Conservation (phyloP, 2,888 invertebrate species). For the Drosophila colorata region DNA sequence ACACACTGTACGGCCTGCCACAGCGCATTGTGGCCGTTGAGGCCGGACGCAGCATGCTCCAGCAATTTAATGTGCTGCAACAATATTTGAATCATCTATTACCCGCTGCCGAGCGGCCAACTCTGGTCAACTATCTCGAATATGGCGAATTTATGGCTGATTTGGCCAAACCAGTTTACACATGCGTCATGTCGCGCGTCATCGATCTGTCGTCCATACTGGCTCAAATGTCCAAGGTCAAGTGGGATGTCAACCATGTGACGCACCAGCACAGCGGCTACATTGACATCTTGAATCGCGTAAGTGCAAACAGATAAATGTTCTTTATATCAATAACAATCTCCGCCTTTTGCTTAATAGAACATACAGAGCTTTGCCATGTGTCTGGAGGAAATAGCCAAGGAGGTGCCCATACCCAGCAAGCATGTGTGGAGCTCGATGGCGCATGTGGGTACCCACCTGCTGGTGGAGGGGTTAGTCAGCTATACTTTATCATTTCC, state of each 20-base stretch:
- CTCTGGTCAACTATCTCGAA: constrained; percentile 89
- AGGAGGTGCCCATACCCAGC: constrained; percentile 90
- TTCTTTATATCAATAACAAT: neutral
- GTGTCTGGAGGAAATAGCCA: constrained; percentile 90
- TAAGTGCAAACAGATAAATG: constrained; percentile 76
- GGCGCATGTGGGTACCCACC: constrained; percentile 93
- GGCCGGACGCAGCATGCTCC: constrained; percentile 95
- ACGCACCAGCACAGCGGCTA: constrained; percentile 97
- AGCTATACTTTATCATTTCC: neutral
- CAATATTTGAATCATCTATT: constrained; percentile 94
- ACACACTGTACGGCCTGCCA: constrained; percentile 92
- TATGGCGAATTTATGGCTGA: constrained; percentile 86
- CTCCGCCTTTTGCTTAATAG: constrained; percentile 53
- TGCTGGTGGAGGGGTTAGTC: constrained; percentile 94
- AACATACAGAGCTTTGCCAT: constrained; percentile 90
- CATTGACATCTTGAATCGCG: constrained; percentile 90
- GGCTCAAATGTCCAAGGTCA: constrained; percentile 95
- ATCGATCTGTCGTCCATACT: constrained; percentile 92
- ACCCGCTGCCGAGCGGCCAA: constrained; percentile 89
- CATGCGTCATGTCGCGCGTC: constrained; percentile 92
- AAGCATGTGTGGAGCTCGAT: constrained; percentile 94
- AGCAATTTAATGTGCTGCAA: constrained; percentile 93
- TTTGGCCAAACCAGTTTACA: constrained; percentile 93
- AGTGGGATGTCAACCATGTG: constrained; percentile 98
- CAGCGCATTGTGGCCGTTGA: constrained; percentile 97